Evolutionary conservation across 2,113 vertebrate species (phyloP).

Genomic region (Elgaria multicarinata): DNA sequence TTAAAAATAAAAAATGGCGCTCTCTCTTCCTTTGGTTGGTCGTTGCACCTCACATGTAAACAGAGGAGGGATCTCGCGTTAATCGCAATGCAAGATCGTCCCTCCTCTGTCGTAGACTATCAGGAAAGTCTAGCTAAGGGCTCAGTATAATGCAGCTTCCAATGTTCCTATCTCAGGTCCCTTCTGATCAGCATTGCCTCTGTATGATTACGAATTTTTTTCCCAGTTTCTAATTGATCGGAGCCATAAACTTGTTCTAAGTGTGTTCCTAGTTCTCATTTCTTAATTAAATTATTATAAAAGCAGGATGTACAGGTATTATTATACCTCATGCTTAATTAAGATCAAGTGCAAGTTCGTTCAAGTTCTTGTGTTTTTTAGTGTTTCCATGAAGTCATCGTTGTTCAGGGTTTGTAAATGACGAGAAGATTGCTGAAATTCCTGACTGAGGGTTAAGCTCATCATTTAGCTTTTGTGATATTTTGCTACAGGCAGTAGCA

Average conservation of each 20-base stretch:
- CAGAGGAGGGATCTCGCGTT: too few relatives aligned
- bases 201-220: neutral
- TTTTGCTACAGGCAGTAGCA: constrained; percentile 78
- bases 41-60: too few relatives aligned
- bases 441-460: constrained; percentile 60
- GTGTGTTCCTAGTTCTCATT: constrained; percentile 30
- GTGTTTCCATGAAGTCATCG: constrained; percentile 66
- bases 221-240: constrained; percentile 13
- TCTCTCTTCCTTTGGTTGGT: too few relatives aligned
- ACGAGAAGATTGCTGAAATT: constrained; percentile 70
- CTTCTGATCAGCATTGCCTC: neutral
- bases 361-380: constrained; percentile 71
- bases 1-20: too few relatives aligned
- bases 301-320: constrained; percentile 34
- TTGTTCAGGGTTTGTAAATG: constrained; percentile 61
- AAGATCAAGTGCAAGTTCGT: constrained; percentile 69
- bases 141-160: too few relatives aligned
- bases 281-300: constrained; percentile 38
- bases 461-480: constrained; percentile 65
- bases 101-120: too few relatives aligned
- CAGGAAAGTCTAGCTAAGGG: too few relatives aligned
- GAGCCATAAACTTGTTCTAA: constrained; percentile 2
- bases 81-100: too few relatives aligned
- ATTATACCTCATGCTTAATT: constrained; percentile 34
- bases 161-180: neutral